Evolutionary conservation across 1,140 invertebrate genomes (phyloP), one percentile per base, ranked within the genome.

Genomic region (Eriocheir sinensis): DNA sequence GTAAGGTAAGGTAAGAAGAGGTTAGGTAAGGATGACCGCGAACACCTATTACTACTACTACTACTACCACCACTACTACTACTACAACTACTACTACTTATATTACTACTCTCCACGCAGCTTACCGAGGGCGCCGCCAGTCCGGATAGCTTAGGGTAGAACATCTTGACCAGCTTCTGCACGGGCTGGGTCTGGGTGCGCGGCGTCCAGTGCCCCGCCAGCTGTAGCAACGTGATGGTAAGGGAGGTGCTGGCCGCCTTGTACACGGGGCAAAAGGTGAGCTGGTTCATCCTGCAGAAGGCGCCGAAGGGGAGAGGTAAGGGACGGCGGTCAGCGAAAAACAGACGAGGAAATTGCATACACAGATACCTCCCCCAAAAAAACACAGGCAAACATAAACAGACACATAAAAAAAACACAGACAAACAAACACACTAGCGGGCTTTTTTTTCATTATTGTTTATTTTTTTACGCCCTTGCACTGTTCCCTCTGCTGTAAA

Each of bases 241-340:
- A 94, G 95, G 3, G 95, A 95, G 36, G 95, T 96, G 85, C 95
- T 96, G 41, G 95, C 95, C 3, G 95, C 95, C 83, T 96, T 96
- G 89, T 95, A 96, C 48, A 96, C 93, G 6, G 95, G 95, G 34
- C 95, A 96, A 92, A 94, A 96, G 21, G 93, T 86, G 60, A 96
- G 48, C 60, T 60, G 80, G 38, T 95, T 92, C 9, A 53, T 88
- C 72, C 95, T 96, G 94, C 9, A n/a, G n/a, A n/a, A n/a, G n/a
- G n/a, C n/a, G n/a, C n/a, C n/a, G n/a, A n/a, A n/a, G n/a, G 34
- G 38, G 3, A 38, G 32, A 4, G 44, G 17, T 9, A 27, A 12
- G 34, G 21, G 0, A n/a, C 0, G n/a, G n/a, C n/a, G n/a, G n/a
- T n/a, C n/a, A n/a, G n/a, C n/a, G n/a, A n/a, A n/a, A n/a, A 6